Conservation (phyloP, 1,140 invertebrate species). For the Penaeus vannamei region DNA sequence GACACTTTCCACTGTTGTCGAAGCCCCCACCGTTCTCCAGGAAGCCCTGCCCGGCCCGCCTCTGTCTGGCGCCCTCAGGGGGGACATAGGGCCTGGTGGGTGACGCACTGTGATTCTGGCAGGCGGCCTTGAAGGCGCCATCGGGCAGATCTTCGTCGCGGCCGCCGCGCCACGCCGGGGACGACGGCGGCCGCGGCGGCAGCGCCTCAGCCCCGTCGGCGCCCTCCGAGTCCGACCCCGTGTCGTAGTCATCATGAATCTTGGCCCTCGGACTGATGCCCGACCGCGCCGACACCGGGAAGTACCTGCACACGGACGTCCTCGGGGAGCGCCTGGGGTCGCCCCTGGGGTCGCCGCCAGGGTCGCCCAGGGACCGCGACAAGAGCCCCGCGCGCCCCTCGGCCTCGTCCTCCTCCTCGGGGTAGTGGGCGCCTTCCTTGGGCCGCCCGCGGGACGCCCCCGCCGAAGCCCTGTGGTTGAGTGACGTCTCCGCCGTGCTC, state of each 20-base stretch:
- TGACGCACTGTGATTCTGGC: conserved; percentile 46
- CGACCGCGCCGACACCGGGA: conserved; percentile 26
- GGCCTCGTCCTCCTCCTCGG: background rate
- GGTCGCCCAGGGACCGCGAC: background rate
- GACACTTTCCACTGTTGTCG: conserved; percentile 2
- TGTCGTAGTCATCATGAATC: conserved; percentile 51
- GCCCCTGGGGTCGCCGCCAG: background rate
- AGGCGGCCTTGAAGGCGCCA: background rate
- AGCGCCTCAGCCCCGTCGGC: conserved; percentile 28
- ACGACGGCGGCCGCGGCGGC: background rate
- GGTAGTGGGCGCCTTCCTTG: background rate
- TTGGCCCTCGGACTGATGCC: conserved; percentile 41
- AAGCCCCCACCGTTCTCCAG: conserved; percentile 35
- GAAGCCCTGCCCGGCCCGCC: conserved; percentile 21
- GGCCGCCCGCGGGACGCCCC: background rate
- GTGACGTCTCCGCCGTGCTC: background rate
- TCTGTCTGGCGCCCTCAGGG: background rate
- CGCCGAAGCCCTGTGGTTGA: background rate
- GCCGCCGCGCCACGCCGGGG: background rate
- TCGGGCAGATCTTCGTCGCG: background rate
- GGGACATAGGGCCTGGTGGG: background rate
- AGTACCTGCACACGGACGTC: background rate
- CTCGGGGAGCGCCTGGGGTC: background rate
- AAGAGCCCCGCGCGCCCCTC: background rate
- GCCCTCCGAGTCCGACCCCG: conserved; percentile 54